phyloP scores from a whole-genome alignment of 2,797 vertebrate species.

The Lophura swinhoii region DNA sequence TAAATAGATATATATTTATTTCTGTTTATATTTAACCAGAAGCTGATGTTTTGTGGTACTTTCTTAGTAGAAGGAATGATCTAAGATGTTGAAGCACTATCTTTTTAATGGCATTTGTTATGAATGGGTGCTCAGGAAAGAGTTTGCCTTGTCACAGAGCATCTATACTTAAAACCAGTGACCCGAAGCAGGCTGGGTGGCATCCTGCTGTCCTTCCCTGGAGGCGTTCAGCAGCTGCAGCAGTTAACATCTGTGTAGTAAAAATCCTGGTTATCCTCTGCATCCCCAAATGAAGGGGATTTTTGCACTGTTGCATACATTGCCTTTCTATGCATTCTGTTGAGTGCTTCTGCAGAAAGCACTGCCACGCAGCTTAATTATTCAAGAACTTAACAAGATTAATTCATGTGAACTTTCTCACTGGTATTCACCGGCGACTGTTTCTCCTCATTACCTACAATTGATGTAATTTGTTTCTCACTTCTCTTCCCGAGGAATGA shows the following conservation, averaged over 20 bases:
- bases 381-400: neutral
- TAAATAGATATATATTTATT: neutral
- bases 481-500: neutral
- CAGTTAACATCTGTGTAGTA: neutral
- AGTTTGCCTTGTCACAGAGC: neutral
- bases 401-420: neutral
- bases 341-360: neutral
- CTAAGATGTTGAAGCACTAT: neutral
- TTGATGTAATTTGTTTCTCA: neutral
- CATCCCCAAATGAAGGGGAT: neutral
- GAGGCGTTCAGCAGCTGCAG: neutral
- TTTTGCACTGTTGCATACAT: neutral
- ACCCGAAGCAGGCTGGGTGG: neutral
- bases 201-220: neutral
- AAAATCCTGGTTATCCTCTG: neutral
- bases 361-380: neutral
- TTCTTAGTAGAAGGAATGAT: neutral
- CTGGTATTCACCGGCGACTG: neutral
- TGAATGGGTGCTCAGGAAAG: neutral
- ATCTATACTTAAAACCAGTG: neutral
- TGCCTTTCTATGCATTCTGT: neutral
- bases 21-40: neutral
- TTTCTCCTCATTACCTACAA: constrained; percentile 31
- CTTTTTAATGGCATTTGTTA: neutral
- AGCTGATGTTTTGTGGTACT: neutral